Conservation (phyloP, 2,888 invertebrate species). For the Nematopogon swammerdamellus region DNA sequence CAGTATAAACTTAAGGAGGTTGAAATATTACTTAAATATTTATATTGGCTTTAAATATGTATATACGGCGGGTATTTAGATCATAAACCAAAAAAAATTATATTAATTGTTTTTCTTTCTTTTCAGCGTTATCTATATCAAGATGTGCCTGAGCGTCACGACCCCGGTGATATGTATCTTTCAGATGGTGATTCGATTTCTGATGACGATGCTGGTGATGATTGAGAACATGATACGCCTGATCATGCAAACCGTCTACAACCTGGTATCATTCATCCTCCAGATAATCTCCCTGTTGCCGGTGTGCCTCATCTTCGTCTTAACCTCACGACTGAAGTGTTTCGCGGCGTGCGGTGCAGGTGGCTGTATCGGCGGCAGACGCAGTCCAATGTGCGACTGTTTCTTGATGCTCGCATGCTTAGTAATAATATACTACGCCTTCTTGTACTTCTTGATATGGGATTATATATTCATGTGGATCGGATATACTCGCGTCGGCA, state of each 20-base stretch:
- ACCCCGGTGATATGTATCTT: constrained; percentile 32
- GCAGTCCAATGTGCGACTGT: constrained; percentile 30
- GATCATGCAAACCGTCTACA: constrained; percentile 36
- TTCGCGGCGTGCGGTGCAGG: constrained; percentile 40
- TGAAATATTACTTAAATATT: too few relatives aligned
- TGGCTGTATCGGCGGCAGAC: constrained; percentile 28
- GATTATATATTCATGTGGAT: not conserved
- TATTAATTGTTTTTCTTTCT: too few relatives aligned
- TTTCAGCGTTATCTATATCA: too few relatives aligned
- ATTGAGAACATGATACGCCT: constrained; percentile 37
- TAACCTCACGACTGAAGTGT: constrained; percentile 31
- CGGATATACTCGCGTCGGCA: too few relatives aligned
- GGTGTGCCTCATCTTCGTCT: constrained; percentile 32
- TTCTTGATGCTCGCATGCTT: constrained; percentile 31
- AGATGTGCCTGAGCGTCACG: constrained; percentile 13
- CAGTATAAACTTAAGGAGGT: too few relatives aligned
- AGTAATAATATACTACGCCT: constrained; percentile 29
- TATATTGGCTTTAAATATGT: too few relatives aligned
- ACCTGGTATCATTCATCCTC: constrained; percentile 34
- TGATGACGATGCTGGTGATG: constrained; percentile 40
- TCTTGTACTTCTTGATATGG: constrained; percentile 8
- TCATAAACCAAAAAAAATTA: too few relatives aligned
- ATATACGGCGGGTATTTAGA: too few relatives aligned
- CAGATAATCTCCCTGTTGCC: constrained; percentile 38
- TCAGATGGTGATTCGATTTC: constrained; percentile 37